phyloP scores from a whole-genome alignment of 2,797 vertebrate genomes.

The Phrynocephalus vlangalii region DNA sequence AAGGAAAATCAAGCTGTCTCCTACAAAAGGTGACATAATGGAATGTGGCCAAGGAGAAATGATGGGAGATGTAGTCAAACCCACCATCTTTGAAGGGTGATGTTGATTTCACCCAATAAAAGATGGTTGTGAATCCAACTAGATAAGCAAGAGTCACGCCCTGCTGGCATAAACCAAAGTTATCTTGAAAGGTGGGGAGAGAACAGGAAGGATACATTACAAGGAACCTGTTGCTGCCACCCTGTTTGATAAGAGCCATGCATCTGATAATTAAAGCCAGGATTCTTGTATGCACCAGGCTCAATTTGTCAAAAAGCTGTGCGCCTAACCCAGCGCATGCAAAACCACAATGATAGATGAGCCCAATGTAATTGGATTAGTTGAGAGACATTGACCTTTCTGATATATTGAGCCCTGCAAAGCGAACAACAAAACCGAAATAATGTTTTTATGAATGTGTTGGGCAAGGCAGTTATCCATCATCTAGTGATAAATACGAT shows the following conservation, averaged over 20 bases:
- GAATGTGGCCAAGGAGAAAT: too few species aligned
- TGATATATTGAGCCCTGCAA: slow-evolving; percentile 65
- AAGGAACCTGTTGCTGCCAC: neutral
- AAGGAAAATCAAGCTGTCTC: too few species aligned
- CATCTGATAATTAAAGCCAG: slow-evolving; percentile 27
- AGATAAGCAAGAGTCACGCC: too few species aligned
- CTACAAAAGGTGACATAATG: too few species aligned
- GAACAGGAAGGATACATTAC: neutral
- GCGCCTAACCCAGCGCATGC: slow-evolving; percentile 40
- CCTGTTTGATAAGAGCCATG: neutral
- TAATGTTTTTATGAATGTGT: slow-evolving; percentile 69
- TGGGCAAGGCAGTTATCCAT: slow-evolving; percentile 63
- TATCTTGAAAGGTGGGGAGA: neutral
- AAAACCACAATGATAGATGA: slow-evolving; percentile 65
- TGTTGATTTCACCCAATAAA: too few species aligned
- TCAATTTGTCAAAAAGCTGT: slow-evolving; percentile 31
- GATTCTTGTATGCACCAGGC: neutral
- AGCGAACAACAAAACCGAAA: slow-evolving; percentile 71
- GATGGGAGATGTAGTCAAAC: too few species aligned
- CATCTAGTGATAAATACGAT: slow-evolving; percentile 68
- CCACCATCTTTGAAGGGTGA: too few species aligned
- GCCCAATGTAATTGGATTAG: slow-evolving; percentile 73
- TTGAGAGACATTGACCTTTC: slow-evolving; percentile 73
- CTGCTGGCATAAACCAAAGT: neutral
- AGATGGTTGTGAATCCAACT: too few species aligned